These are phyloP conservation scores for Diaprepes abbreviatus DNA, from an alignment of 2,888 invertebrate genomes.

Conservation along the genomic window DNA sequence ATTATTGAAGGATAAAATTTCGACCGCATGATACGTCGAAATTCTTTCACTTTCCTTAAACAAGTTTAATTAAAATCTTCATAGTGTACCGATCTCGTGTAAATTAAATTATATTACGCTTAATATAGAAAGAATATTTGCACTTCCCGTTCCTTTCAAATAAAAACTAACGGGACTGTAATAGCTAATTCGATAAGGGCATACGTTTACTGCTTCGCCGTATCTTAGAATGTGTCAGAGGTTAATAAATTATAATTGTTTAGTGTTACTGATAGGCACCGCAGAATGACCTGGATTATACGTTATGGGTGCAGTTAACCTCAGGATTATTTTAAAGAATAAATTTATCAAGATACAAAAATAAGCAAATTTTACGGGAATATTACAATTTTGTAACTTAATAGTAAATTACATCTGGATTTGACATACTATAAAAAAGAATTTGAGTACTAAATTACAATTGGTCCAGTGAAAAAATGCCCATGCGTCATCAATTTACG, in stretches of 20 bases:
- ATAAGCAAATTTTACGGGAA: no score
- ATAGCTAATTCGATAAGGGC: constrained; percentile 11
- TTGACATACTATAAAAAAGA: no score
- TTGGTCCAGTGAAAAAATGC: no score
- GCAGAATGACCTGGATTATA: constrained; percentile 10
- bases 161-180: constrained; percentile 13
- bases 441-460: no score
- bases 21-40: background rate
- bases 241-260: constrained; percentile 28
- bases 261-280: constrained; percentile 8
- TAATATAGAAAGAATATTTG: constrained; percentile 10
- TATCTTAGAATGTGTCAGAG: constrained; percentile 3
- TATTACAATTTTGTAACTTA: no score
- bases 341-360: no score
- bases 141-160: constrained; percentile 19
- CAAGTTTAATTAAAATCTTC: background rate
- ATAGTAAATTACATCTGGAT: no score
- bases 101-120: background rate
- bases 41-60: background rate
- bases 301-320: background rate
- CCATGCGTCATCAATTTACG: no score
- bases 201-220: constrained; percentile 10
- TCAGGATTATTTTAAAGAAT: background rate
- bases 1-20: background rate
- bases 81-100: background rate